These are phyloP conservation scores for Stramonita haemastoma DNA, from an alignment of 2,888 invertebrate genomes.

Conservation along the genomic window DNA sequence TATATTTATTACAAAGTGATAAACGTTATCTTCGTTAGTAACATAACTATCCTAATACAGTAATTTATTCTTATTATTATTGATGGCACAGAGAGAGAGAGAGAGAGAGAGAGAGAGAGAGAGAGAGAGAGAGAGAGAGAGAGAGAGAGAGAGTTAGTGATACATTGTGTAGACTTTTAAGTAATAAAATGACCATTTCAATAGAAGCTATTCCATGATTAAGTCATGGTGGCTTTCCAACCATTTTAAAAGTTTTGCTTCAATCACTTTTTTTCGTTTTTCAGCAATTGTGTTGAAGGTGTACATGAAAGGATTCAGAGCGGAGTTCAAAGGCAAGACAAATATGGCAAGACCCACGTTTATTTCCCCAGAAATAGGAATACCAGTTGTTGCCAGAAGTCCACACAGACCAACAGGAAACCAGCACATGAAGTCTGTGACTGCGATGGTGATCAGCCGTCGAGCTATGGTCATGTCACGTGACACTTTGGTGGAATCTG, in stretches of 20 bases:
- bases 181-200: too few species aligned
- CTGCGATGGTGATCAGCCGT: neutral
- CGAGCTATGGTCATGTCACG: neutral
- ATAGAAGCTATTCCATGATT: too few species aligned
- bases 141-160: too few species aligned
- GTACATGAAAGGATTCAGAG: neutral
- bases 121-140: too few species aligned
- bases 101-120: too few species aligned
- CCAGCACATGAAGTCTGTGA: constrained; percentile 14
- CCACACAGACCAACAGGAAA: constrained; percentile 16
- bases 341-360: neutral
- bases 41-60: too few species aligned
- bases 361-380: neutral
- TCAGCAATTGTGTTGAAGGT: neutral
- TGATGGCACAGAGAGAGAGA: too few species aligned
- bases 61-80: too few species aligned
- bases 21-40: too few species aligned
- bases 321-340: neutral
- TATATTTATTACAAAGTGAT: too few species aligned
- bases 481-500: neutral
- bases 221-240: too few species aligned
- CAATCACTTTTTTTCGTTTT: neutral
- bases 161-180: too few species aligned
- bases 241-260: neutral
- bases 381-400: neutral